Base-by-base conservation (phyloP, 2,113 vertebrate genomes). In the Tapirus terrestris region DNA sequence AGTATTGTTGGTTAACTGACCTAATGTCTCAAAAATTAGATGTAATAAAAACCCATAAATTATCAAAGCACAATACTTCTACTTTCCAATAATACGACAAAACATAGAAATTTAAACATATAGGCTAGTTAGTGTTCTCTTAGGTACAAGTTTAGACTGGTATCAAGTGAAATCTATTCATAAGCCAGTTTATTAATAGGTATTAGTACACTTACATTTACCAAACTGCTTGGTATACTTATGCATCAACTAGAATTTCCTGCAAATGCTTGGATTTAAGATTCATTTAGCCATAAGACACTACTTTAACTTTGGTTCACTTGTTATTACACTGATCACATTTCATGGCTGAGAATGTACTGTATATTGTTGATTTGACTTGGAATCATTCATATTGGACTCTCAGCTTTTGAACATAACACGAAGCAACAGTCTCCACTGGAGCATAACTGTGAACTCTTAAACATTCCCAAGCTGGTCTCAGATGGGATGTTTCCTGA, bases 271-370 rank as follows among this genome's bases (percentile, higher is more conserved):
- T 93, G 45, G 23, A 63, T 85, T 73, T 83, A 77, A n/a, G 58
- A 93, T 88, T 95, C 76, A 94, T 65, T 96, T 95, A 80, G 81
- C 36, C 65, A 13, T n/a, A 75, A 91, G 58, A 83, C 8, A 72
- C n/a, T 96, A 80, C 67, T 82, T 94, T 81, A 96, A 80, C 63
- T 96, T 77, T 80, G 94, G 94, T 85, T 97, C 60, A 90, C 56
- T 76, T 93, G 96, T 97, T 92, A 92, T 92, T 95, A 65, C 14
- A 86, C n/a, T 93, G 61, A 43, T 79, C 56, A 76, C 1, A 68
- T 43, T 56, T 80, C 43, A 27, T 16, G n/a, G 36, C 39, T 83
- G 61, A 76, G 45, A 88, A 68, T 81, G 72, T 39, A 89, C 3
- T 94, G 8, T 70, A 36, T 61, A 53, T 60, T 79, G 12, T 39